Evolutionary conservation across 53 echinoderm and acorn worm species (phyloP).

Genomic region (Henricia sp.): DNA sequence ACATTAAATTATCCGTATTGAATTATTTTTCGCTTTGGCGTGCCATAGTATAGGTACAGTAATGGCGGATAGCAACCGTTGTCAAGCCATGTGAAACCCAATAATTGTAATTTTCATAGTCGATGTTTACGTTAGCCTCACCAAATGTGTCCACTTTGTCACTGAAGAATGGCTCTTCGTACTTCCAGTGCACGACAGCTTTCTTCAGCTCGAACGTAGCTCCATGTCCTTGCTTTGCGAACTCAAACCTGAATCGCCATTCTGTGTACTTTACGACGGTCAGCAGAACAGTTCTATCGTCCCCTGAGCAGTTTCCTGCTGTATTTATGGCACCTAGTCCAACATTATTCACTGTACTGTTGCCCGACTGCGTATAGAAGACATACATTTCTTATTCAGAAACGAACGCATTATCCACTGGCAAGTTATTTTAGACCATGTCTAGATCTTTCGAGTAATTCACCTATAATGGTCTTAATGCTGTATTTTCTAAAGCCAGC

Average conservation of each 20-base stretch:
- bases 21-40: too few relatives aligned
- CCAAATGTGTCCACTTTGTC: background rate
- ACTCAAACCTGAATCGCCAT: background rate
- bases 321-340: background rate
- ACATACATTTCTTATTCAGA: too few relatives aligned
- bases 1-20: background rate
- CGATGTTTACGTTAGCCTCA: too few relatives aligned
- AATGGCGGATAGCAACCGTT: too few relatives aligned
- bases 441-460: too few relatives aligned
- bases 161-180: background rate
- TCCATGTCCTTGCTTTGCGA: background rate
- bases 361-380: background rate
- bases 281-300: background rate
- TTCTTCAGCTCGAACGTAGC: background rate
- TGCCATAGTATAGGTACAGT: too few relatives aligned
- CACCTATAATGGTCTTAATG: too few relatives aligned
- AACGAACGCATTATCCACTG: too few relatives aligned
- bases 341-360: background rate
- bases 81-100: too few relatives aligned
- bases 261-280: background rate
- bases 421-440: too few relatives aligned
- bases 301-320: background rate
- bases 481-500: too few relatives aligned
- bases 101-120: too few relatives aligned
- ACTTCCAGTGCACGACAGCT: background rate